phyloP scores from a whole-genome alignment of 2,888 invertebrate genomes.

The Hylaea fasciaria region DNA sequence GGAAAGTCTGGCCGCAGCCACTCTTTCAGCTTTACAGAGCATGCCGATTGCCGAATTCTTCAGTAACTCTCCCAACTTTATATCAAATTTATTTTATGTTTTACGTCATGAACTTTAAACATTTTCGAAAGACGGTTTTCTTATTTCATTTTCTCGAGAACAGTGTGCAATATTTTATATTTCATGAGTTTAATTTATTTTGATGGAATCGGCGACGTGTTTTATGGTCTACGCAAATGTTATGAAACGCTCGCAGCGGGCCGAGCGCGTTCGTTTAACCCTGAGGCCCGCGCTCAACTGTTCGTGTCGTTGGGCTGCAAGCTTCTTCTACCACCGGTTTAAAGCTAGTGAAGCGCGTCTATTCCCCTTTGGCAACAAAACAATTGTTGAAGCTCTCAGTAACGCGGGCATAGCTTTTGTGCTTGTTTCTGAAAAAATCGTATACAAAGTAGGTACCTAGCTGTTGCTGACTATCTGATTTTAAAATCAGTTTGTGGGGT shows the following conservation, averaged over 20 bases:
- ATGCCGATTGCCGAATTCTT: slow-evolving; percentile 49
- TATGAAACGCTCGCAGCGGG: slow-evolving; percentile 14
- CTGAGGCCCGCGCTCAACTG: slow-evolving; percentile 40
- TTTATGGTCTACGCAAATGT: slow-evolving; percentile 38
- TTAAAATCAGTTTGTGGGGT: too few species aligned
- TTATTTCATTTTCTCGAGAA: slow-evolving; percentile 26
- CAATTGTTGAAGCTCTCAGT: slow-evolving; percentile 3
- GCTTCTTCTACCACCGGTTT: slow-evolving; percentile 17
- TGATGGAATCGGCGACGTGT: slow-evolving; percentile 20
- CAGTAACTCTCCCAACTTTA: slow-evolving; percentile 51
- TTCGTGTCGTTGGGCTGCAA: slow-evolving; percentile 28
- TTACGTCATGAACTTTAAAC: slow-evolving; percentile 33
- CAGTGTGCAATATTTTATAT: slow-evolving; percentile 25
- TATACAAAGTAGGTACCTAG: too few species aligned
- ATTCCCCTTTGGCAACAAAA: neutral
- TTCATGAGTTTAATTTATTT: slow-evolving; percentile 30
- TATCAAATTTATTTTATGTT: slow-evolving; percentile 46
- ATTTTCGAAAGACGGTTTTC: slow-evolving; percentile 19
- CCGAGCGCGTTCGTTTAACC: slow-evolving; percentile 30
- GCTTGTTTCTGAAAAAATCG: neutral
- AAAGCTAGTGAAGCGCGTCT: slow-evolving; percentile 36
- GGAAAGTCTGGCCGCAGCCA: slow-evolving; percentile 44
- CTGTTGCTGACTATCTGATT: too few species aligned
- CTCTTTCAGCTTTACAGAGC: slow-evolving; percentile 50
- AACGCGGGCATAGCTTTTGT: neutral